These are phyloP conservation scores for Agrilus cyanescens DNA, from an alignment of 2,888 invertebrate genomes.

Conservation along the genomic window DNA sequence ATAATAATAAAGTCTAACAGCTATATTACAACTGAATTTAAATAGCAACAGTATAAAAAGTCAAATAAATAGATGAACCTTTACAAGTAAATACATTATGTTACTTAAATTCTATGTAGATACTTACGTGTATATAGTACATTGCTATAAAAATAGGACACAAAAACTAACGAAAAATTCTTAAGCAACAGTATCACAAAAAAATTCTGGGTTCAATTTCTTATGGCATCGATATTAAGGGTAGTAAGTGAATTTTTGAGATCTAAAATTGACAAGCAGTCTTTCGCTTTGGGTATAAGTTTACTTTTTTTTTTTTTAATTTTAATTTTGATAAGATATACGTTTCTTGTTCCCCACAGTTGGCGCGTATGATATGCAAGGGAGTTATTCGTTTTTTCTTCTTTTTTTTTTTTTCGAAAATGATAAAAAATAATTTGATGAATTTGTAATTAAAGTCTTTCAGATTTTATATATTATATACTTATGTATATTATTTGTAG, in stretches of 20 bases:
- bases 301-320: constrained; percentile 14
- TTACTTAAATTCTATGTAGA: constrained; percentile 9
- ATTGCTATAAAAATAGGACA: constrained; percentile 6
- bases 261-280: constrained; percentile 33
- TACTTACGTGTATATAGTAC: background rate
- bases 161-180: constrained; percentile 9
- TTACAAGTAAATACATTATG: constrained; percentile 12
- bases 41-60: constrained; percentile 26
- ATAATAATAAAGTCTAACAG: constrained; percentile 26
- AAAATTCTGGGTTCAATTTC: constrained; percentile 3
- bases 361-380: constrained; percentile 19
- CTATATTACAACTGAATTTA: constrained; percentile 34
- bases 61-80: constrained; percentile 29
- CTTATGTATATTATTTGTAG: no score
- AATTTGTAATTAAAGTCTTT: no score
- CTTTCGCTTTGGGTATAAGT: constrained; percentile 23
- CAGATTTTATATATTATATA: no score
- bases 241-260: constrained; percentile 23
- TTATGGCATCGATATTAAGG: constrained; percentile 6
- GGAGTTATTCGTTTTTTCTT: constrained; percentile 6
- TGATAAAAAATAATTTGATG: no score
- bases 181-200: constrained; percentile 11
- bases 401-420: no score
- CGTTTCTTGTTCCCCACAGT: constrained; percentile 28
- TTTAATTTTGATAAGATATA: constrained; percentile 27